Evolutionary conservation across 2,888 invertebrate species (phyloP).

Genomic region (Dascillus cervinus): DNA sequence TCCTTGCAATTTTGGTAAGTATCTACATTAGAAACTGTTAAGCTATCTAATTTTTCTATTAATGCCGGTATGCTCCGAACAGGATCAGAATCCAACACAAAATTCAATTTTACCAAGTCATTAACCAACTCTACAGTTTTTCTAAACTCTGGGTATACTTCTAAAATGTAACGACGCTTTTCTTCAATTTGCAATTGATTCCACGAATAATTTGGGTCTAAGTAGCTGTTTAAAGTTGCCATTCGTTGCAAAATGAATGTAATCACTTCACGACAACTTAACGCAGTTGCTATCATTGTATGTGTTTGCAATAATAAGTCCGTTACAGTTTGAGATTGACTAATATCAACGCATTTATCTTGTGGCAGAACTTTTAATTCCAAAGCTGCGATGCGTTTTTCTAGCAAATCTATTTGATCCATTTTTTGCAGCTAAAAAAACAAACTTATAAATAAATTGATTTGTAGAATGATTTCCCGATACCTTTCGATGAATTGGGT

Average conservation of each 20-base stretch:
- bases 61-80: slow-evolving; percentile 41
- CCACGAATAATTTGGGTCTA: slow-evolving; percentile 42
- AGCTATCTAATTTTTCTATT: slow-evolving; percentile 38
- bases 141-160: slow-evolving; percentile 42
- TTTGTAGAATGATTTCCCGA: no score
- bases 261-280: slow-evolving; percentile 46
- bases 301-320: slow-evolving; percentile 44
- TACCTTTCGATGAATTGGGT: no score
- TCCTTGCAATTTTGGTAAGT: slow-evolving; percentile 38
- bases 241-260: slow-evolving; percentile 41
- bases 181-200: slow-evolving; percentile 41
- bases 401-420: slow-evolving; percentile 37
- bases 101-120: slow-evolving; percentile 38
- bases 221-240: slow-evolving; percentile 42
- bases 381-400: slow-evolving; percentile 42
- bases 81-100: slow-evolving; percentile 40
- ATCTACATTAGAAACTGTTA: slow-evolving; percentile 39
- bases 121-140: slow-evolving; percentile 36
- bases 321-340: slow-evolving; percentile 32
- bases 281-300: slow-evolving; percentile 44
- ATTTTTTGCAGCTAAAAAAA: slow-evolving; percentile 8
- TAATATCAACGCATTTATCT: slow-evolving; percentile 24
- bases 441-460: no score
- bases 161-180: slow-evolving; percentile 43
- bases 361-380: slow-evolving; percentile 42